These are phyloP conservation scores for Acromyrmex echinatior DNA, from an alignment of 1,140 invertebrate genomes.

Conservation along the genomic window DNA sequence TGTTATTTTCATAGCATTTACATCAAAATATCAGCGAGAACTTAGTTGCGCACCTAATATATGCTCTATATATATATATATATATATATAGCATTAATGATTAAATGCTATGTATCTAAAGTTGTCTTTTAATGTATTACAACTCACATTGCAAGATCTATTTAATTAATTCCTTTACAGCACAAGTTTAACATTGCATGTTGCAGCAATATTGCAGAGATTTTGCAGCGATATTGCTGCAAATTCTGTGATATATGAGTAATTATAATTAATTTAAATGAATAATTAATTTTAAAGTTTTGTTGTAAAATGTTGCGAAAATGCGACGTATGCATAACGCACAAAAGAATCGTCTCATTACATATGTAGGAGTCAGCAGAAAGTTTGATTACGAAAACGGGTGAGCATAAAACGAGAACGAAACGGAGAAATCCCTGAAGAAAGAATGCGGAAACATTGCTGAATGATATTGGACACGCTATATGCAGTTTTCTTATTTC, in stretches of 20 bases:
- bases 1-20: no score
- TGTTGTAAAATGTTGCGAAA: background rate
- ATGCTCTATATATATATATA: no score
- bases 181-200: no score
- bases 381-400: conserved; percentile 38
- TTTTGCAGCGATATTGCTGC: no score
- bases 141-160: background rate
- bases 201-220: no score
- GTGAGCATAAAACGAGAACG: background rate
- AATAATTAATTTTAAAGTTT: background rate
- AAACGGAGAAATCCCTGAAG: conserved; percentile 51
- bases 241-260: no score
- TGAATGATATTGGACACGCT: conserved; percentile 8
- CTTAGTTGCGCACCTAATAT: no score
- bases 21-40: no score
- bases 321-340: background rate
- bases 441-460: conserved; percentile 63
- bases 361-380: conserved; percentile 12
- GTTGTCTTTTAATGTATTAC: background rate
- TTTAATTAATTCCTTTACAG: background rate
- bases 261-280: background rate
- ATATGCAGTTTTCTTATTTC: background rate
- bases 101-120: background rate
- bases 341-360: conserved; percentile 29
- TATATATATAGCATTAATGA: background rate